Evolutionary conservation across 2,113 vertebrate species (phyloP), one percentile per base, ranked within the genome.

Genomic region (Chaetura pelagica): DNA sequence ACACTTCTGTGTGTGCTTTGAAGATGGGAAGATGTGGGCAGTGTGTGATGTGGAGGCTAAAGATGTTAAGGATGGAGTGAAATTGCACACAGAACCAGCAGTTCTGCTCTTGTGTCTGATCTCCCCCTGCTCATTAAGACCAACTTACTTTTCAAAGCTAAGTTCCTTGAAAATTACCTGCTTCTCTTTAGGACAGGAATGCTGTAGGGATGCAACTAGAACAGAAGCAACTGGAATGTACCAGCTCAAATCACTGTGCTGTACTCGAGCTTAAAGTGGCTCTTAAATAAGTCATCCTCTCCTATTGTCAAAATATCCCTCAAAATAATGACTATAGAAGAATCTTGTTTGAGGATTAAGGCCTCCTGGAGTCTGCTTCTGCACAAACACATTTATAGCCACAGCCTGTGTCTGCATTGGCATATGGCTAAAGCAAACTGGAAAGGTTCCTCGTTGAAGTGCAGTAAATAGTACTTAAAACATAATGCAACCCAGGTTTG

Each of bases 401-500:
- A 57, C 32, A 87, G 73, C 57, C 64, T 49, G 23, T 12, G 8
- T 63, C 69, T 93, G 69, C 57, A 69, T 0, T 0, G 69, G 48
- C 57, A 54, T 78, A 81, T n/a, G 77, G 88, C 80, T 92, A 84
- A 72, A 84, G 64, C 49, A 74, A 79, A 78, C 40, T 67, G 52
- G 76, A 81, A 90, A 94, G 76, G 66, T 79, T 95, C 85, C 75
- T 91, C 3, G 3, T 72, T 87, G 48, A 23, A 78, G 44, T 49
- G 38, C 75, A 82, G 72, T 68, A 88, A 94, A 64, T 92, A 79
- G 84, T 73, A 87, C 73, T 76, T 12, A 57, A 42, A 34, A 38
- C n/a, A 72, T 49, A 87, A 78, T 32, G 87, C 35, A 94, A 93
- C 93, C 89, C 78, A 52, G 27, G 44, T 86, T 95, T 93, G 86